A percentile compares a stretch with the other conserved stretches of the same genome.
These are phyloP conservation scores for Clusia tigrina DNA, from an alignment of 2,888 invertebrate species.

Conservation along the genomic window DNA sequence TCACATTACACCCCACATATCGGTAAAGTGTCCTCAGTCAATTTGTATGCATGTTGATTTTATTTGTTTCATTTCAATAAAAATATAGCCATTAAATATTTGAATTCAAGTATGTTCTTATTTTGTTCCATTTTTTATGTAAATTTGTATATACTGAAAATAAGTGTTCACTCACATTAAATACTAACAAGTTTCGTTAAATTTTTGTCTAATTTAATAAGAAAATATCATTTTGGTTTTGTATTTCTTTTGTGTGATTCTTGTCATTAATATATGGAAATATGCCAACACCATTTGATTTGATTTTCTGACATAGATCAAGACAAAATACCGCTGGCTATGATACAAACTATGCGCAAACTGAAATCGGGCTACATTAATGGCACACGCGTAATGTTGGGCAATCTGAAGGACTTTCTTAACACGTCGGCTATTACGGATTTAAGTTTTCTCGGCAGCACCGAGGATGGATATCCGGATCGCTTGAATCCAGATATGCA, in stretches of 20 bases:
- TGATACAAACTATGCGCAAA: conserved; percentile 98
- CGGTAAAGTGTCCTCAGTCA: too few species aligned
- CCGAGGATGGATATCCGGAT: conserved; percentile 91
- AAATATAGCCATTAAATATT: too few species aligned
- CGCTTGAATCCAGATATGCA: conserved; percentile 84
- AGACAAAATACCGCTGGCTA: conserved; percentile 89
- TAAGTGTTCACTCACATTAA: too few species aligned
- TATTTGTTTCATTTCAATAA: too few species aligned
- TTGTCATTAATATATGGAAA: neutral
- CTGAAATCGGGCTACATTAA: conserved; percentile 98
- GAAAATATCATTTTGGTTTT: neutral
- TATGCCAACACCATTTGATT: neutral
- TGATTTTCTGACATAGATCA: conserved; percentile 70
- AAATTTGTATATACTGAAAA: too few species aligned
- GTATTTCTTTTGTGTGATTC: neutral
- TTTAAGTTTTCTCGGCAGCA: conserved; percentile 92
- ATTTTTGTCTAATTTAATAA: too few species aligned
- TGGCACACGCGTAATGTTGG: conserved; percentile 96
- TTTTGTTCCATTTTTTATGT: too few species aligned
- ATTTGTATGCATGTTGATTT: too few species aligned
- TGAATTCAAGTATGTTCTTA: too few species aligned
- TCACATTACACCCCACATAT: too few species aligned
- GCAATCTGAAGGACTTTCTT: conserved; percentile 93
- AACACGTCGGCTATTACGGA: conserved; percentile 98
- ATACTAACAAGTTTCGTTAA: too few species aligned